These are phyloP conservation scores for Stenoptilia bipunctidactyla DNA, from an alignment of 2,888 invertebrate species.

Conservation along the genomic window DNA sequence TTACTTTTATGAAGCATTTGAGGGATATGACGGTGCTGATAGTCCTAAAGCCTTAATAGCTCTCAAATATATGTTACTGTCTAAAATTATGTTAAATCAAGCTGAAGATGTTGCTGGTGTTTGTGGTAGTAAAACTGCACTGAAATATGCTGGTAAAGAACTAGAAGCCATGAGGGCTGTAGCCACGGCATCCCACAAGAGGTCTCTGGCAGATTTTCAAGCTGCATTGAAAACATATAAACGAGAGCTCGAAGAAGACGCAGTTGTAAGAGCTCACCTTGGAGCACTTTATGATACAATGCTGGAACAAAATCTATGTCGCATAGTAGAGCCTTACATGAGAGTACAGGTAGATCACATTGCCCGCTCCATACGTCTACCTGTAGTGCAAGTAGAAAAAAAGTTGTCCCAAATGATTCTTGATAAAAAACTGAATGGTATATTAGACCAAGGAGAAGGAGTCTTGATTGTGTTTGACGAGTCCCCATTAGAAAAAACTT, in stretches of 20 bases:
- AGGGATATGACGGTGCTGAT: conserved; percentile 97
- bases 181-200: conserved; percentile 94
- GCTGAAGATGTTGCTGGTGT: conserved; percentile 97
- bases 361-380: conserved; percentile 90
- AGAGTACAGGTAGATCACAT: conserved; percentile 95
- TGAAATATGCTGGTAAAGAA: conserved; percentile 96
- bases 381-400: conserved; percentile 93
- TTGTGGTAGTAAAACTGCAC: conserved; percentile 95
- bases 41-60: conserved; percentile 92
- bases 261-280: conserved; percentile 96
- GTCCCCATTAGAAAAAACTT: conserved; percentile 94
- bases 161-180: conserved; percentile 98
- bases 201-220: conserved; percentile 97
- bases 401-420: conserved; percentile 99
- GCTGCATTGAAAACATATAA: conserved; percentile 88
- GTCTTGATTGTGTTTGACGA: conserved; percentile 98
- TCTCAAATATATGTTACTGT: conserved; percentile 99
- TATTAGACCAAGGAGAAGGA: conserved; percentile 98
- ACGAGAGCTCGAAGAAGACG: conserved; percentile 93
- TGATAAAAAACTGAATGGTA: conserved; percentile 97
- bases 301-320: conserved; percentile 98
- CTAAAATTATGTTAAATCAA: conserved; percentile 97
- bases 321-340: conserved; percentile 99
- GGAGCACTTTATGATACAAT: conserved; percentile 97
- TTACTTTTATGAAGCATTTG: conserved; percentile 99